Base-by-base conservation (phyloP, 1,140 invertebrate species). In the Teleopsis dalmanni region DNA sequence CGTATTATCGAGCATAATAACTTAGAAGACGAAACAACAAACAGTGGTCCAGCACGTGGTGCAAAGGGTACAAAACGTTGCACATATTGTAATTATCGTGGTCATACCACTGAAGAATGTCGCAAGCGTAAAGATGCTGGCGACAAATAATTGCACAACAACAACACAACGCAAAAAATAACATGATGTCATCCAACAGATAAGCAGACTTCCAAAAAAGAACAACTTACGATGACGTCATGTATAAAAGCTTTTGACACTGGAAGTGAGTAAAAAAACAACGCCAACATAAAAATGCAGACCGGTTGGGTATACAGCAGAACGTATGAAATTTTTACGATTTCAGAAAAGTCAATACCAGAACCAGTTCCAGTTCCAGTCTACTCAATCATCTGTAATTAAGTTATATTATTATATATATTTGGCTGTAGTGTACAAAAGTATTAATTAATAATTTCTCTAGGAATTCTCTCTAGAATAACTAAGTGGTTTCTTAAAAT, bases 1-100 rank as follows among this genome's bases (percentile, higher is more conserved):
- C 57, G 64, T 31, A 59, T 64, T 31, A 66, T 67, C 25, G 64
- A 67, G 36, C 55, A 52, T 21, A 42, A 52, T 22, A 47, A 37
- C 36, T 29, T 50, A 35, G 41, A 50, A 29, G 26, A 27, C 13
- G 48, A 50, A 9, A 42, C 23, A 1, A 19, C 31, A 13, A 40
- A 50, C 29, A 26, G 8, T 11, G 48, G 48, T 16, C 48, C 48
- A 29, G 13, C 45, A n/a, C 33, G 34, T 22, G 48, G 48, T n/a
- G n/a, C 22, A 8, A 50, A 50, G 10, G 33, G 41, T 33, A 50
- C 48, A 22, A 52, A 52, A 29, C 45, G 50, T 10, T 52, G 50
- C 22, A 52, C 50, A 3, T 47, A 47, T 21, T 52, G 50, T 25
- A 47, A 47, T 40, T 52, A 29, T 45, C 50, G 50, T 21, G 50